Evolutionary conservation across 1,140 invertebrate genomes (phyloP), one percentile per base, ranked within the genome.

Genomic region (Drosophila orena): DNA sequence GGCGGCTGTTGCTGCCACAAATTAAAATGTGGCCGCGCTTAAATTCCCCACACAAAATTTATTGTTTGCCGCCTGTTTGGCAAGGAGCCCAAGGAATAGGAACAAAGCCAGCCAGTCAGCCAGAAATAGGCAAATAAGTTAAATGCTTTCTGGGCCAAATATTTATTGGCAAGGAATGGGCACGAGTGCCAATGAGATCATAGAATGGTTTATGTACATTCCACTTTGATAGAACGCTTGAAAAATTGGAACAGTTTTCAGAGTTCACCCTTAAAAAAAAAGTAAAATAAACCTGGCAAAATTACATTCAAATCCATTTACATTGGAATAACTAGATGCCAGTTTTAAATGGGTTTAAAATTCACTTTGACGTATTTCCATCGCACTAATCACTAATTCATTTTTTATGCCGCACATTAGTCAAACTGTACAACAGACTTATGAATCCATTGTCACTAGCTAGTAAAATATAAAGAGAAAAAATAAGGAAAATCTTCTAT

Each of bases 1-100:
- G 24, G 24, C 24, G 43, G 59, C 57, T 66, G 60, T 68, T 46
- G 70, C 49, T 68, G 79, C 79, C 83, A 88, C 83, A 88, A 88
- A 88, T 88, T 88, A 88, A 88, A 88, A 88, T 89, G 84, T 89
- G 83, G 84, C 79, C 66, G 81, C 62, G 64, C 56, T 77, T 60
- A 77, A 77, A 86, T 79, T 88, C 74, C 53, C 58, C 64, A 44
- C 71, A 42, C 62, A 83, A 60, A 86, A 88, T 88, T 88, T 88
- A 88, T 88, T 89, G 79, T 83, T 77, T 79, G 71, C 68, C 83
- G 62, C 77, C 79, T 50, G 70, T 61, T 83, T 56, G 61, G 47
- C 71, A 44, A 35, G 38, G 50, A 35, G 27, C 53, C 75, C 72
- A 75, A 65, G 50, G 57, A 44, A 64, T 42, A 68, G 59, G 59